A percentile compares a stretch with the other conserved stretches of the same genome.
Conservation (phyloP, 1,140 invertebrate genomes). For the Acyrthosiphon pisum region DNA sequence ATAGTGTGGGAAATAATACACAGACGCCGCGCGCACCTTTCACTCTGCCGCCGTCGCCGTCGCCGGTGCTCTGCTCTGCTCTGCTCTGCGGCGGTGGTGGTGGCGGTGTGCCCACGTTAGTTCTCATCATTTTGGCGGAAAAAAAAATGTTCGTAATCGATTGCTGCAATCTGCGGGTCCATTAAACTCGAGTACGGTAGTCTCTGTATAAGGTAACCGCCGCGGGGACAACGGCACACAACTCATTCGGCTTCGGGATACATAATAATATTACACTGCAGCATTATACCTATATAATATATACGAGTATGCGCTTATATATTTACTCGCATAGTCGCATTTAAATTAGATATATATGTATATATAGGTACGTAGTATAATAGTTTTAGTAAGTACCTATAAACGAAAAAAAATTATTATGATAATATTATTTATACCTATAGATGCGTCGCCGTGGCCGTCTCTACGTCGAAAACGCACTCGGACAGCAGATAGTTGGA, state of each 20-base stretch:
- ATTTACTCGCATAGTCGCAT: background rate
- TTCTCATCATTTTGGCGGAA: conserved; percentile 54
- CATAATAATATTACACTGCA: background rate
- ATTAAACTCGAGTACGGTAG: conserved; percentile 37
- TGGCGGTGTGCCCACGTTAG: conserved; percentile 22
- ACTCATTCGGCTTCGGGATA: conserved; percentile 32
- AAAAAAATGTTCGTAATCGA: conserved; percentile 54
- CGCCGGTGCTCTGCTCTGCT: background rate
- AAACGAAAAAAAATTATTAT: background rate
- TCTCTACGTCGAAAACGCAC: background rate
- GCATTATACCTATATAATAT: background rate
- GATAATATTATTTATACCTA: background rate
- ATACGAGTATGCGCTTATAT: background rate
- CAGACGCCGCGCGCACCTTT: conserved; percentile 5
- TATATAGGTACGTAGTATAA: background rate
- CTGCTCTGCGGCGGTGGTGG: background rate
- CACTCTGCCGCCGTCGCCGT: background rate
- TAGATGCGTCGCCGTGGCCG: too few species aligned
- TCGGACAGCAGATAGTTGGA: background rate
- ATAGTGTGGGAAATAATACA: conserved; percentile 20
- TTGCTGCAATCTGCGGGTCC: conserved; percentile 47
- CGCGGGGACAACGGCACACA: conserved; percentile 24
- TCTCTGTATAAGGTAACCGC: conserved; percentile 32
- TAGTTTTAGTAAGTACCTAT: background rate
- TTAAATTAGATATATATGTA: too few species aligned